Evolutionary conservation across 2,113 vertebrate species (phyloP), one percentile per base, ranked within the genome.

Genomic region (Uria lomvia): DNA sequence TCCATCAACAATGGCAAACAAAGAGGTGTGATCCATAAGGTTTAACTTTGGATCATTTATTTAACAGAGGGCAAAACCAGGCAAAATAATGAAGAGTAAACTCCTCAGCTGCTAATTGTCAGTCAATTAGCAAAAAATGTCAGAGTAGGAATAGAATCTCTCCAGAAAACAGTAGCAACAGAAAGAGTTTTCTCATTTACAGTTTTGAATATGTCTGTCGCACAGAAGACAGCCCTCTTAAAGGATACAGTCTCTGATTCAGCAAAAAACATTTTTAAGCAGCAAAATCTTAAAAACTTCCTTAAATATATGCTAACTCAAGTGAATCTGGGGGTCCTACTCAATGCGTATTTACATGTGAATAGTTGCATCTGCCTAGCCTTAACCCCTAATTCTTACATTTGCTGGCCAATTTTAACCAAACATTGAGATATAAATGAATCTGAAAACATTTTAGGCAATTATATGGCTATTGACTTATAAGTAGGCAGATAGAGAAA

Each of bases 1-100:
- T 97, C 97, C 68, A 88, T 97, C 96, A 97, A 88, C 97, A 96
- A 96, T 17, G 89, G 94, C 94, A 96, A 97, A 98, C 90, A 98
- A 96, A 97, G 97, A 94, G 94, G 93, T 97, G 94, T 74, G 97
- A 98, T 93, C 90, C 59, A 52, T 88, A 74, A 88, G 63, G 43
- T 83, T 94, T 87, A 95, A 95, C 92, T 95, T 95, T 70, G 65
- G 77, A 91, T 98, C 90, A 94, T 79, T 96, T 95, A 40, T 88
- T 91, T 78, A 97, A 97, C 62, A 86, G 63, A 94, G 92, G 68
- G 36, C n/a, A 71, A 94, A 96, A 90, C n/a, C 38, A 86, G 38
- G 59, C 42, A 94, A 83, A 91, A 76, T 73, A 60, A 93, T 49
- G 96, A 96, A 84, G 72, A 93, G 63, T 92, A 92, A 95, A 91